A percentile compares a stretch with the other conserved stretches of the same genome.
Evolutionary conservation across 53 echinoderm and acorn worm genomes (phyloP).

Genomic region (Stichopus horrens): DNA sequence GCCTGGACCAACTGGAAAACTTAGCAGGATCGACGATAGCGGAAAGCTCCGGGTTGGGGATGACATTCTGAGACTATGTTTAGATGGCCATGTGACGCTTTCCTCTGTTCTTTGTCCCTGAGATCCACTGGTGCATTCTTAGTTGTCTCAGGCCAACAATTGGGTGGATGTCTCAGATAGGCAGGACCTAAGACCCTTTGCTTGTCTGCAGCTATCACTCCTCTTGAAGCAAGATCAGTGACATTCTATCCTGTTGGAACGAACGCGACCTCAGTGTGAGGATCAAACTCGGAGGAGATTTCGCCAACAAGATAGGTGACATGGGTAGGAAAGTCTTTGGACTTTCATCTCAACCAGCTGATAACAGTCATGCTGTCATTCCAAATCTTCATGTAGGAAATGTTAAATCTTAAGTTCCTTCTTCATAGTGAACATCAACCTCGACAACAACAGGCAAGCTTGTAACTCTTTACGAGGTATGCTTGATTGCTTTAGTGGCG

Average conservation of each 20-base stretch:
- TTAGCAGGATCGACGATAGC: constrained; percentile 51
- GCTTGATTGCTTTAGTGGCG: constrained; percentile 71
- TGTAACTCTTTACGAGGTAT: constrained; percentile 66
- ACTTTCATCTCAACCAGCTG: constrained; percentile 58
- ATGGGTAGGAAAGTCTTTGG: constrained; percentile 65
- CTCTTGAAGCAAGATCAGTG: constrained; percentile 71
- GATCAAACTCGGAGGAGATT: constrained; percentile 73
- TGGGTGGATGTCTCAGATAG: constrained; percentile 56
- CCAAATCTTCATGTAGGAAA: constrained; percentile 71
- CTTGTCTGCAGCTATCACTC: constrained; percentile 67
- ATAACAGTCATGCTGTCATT: constrained; percentile 71
- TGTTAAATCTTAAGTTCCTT: constrained; percentile 61
- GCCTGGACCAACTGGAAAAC: constrained; percentile 66
- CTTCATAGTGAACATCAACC: constrained; percentile 38
- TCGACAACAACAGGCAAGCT: constrained; percentile 60
- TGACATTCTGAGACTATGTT: constrained; percentile 48
- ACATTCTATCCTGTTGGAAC: constrained; percentile 47
- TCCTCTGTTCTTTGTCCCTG: constrained; percentile 58
- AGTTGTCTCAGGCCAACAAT: constrained; percentile 70
- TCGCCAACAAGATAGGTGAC: constrained; percentile 70
- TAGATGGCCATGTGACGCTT: constrained; percentile 54
- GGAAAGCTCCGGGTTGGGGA: background rate
- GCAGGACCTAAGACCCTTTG: constrained; percentile 60
- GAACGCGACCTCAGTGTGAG: constrained; percentile 50
- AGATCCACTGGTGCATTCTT: constrained; percentile 55